Evolutionary conservation across 2,797 vertebrate species (phyloP), one percentile per base, ranked within the genome.

Genomic region (Gymnocypris eckloni): DNA sequence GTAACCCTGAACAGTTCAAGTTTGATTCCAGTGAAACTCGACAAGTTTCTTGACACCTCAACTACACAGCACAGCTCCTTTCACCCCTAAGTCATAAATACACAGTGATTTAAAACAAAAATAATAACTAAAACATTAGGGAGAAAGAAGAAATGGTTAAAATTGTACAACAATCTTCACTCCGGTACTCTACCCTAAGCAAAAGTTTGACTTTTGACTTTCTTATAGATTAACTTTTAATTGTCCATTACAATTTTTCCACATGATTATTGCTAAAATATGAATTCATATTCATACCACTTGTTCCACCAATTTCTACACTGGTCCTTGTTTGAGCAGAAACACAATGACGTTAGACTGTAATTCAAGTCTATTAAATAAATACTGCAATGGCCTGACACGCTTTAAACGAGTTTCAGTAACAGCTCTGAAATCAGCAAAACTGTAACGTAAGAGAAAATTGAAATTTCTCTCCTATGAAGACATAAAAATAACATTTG

Each of bases 371-470:
- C 90, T 90, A 86, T 66, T 16, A 88, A 88, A 95, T 95, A 95
- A 95, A 95, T 95, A 96, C 94, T 95, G 94, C 66, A 82, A 56
- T 48, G 90, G 92, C 89, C 89, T 71, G 33, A 28, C 88, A 86
- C 13, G 83, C 64, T 54, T 81, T 83, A 20, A 61, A 39, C 37
- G 6, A 45, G 50, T 78, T 72, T 37, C 37, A 79, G 87, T 66
- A 73, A 59, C 80, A 72, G n/a, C 80, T 76, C 45, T 56, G 52
- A 54, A 79, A 73, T 28, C 69, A 71, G n/a, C 10, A 72, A 84
- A 41, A 72, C 6, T 6, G 10, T 16, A 52, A 50, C 15, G 1
- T 0, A 54, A 75, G 28, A 79, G 37, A 86, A 56, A 83, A 81
- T 2, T 1, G 0, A 45, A 8, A 7, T 7, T 84, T 81, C 79